phyloP scores from a whole-genome alignment of 2,113 vertebrate species.

The Nesoenas mayeri region DNA sequence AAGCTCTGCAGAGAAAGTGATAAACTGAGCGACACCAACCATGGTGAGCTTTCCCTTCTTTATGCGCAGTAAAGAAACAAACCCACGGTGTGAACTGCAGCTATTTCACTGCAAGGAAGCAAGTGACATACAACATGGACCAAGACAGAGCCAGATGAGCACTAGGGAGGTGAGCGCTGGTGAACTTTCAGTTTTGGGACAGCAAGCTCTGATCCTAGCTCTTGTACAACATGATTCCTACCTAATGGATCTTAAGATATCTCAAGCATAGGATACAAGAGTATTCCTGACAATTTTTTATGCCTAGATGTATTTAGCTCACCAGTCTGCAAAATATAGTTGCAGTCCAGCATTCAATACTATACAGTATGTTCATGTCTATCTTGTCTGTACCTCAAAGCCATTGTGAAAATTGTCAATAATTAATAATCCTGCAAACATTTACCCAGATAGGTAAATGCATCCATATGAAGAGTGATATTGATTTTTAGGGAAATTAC shows the following conservation, averaged over 20 bases:
- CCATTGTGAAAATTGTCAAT: neutral
- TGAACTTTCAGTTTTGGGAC: neutral
- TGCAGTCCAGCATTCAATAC: neutral
- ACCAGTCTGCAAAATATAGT: neutral
- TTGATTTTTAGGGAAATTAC: neutral
- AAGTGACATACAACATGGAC: accelerated
- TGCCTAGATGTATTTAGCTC: neutral
- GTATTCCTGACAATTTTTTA: neutral
- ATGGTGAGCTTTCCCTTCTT: neutral
- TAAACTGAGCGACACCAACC: neutral
- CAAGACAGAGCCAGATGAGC: neutral
- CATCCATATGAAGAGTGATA: neutral
- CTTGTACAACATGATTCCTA: neutral
- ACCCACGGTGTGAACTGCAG: neutral
- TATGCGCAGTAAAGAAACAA: neutral
- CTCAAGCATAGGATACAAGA: neutral
- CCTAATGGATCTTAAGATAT: neutral
- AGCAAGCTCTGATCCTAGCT: neutral
- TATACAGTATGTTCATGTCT: no score
- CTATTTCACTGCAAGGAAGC: neutral
- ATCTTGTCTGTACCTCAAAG: neutral
- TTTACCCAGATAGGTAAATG: neutral
- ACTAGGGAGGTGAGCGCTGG: neutral
- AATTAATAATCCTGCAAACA: neutral
- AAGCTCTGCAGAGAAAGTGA: neutral